Conservation (phyloP, 1,140 invertebrate genomes). For the Calosoma granatense region DNA sequence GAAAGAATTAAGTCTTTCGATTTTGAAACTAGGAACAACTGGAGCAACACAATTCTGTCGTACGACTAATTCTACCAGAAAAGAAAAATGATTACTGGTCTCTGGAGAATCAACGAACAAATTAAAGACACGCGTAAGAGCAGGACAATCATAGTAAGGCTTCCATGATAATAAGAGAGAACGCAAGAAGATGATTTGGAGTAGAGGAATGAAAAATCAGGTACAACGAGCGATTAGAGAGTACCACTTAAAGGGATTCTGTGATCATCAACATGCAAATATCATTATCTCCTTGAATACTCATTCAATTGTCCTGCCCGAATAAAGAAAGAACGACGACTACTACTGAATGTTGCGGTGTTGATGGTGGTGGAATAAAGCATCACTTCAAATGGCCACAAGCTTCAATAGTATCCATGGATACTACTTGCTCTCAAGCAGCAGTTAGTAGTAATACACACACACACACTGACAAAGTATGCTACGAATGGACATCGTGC, state of each 20-base stretch:
- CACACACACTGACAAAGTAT: background rate
- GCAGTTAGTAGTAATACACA: background rate
- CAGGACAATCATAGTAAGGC: no score
- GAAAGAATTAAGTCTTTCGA: no score
- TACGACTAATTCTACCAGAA: no score
- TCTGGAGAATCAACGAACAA: no score
- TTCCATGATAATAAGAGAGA: no score
- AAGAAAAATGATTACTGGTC: no score
- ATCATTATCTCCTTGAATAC: constrained; percentile 32
- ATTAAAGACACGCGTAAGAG: no score
- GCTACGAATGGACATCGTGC: background rate
- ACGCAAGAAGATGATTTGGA: no score
- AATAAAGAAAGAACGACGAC: constrained; percentile 25
- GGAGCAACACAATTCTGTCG: no score
- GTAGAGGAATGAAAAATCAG: constrained; percentile 18
- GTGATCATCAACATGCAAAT: constrained; percentile 31
- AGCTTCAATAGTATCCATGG: constrained; percentile 25
- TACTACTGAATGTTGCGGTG: no score
- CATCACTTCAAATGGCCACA: constrained; percentile 28
- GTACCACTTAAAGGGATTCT: constrained; percentile 18
- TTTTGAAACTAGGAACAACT: no score
- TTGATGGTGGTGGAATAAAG: constrained; percentile 28
- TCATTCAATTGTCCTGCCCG: constrained; percentile 30
- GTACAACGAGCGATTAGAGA: constrained; percentile 25
- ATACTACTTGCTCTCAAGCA: constrained; percentile 16